These are phyloP conservation scores for Ommatoiulus sabulosus DNA, from an alignment of 2,888 invertebrate species.

Conservation along the genomic window DNA sequence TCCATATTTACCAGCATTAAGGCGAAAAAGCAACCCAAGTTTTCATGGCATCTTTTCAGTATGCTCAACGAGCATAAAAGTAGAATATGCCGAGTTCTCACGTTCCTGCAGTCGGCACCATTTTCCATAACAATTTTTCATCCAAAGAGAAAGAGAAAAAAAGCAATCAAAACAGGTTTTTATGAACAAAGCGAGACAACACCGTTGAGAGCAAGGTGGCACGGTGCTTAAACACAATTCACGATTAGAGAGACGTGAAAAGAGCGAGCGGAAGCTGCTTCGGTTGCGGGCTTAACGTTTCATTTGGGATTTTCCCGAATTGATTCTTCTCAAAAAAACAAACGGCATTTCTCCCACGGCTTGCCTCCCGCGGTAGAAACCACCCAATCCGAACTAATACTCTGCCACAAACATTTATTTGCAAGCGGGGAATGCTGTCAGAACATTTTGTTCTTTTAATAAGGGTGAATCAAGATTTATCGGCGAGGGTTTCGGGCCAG, in stretches of 20 bases:
- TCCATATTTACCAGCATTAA: too few species aligned
- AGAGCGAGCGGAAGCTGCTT: neutral
- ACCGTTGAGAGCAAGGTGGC: neutral
- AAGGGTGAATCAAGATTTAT: neutral
- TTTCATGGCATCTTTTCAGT: too few species aligned
- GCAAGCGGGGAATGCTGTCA: conserved; percentile 15
- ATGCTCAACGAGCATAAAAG: too few species aligned
- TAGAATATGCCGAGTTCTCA: neutral
- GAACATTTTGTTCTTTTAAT: neutral
- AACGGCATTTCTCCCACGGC: conserved; percentile 16
- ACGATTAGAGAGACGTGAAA: neutral
- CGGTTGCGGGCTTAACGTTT: conserved; percentile 41
- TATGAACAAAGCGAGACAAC: neutral
- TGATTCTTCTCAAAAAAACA: conserved; percentile 19
- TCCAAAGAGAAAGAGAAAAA: neutral
- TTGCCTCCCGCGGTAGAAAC: neutral
- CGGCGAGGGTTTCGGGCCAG: neutral
- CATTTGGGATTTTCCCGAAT: conserved; percentile 8
- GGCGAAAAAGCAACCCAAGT: too few species aligned
- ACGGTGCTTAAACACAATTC: conserved; percentile 9
- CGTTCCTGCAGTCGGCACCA: neutral
- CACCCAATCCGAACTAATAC: conserved; percentile 10
- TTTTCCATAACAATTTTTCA: conserved; percentile 9
- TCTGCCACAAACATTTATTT: conserved; percentile 14
- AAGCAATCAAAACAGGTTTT: conserved; percentile 21